phyloP scores from a whole-genome alignment of 2,888 invertebrate genomes.

The Bruchidius siliquastri region DNA sequence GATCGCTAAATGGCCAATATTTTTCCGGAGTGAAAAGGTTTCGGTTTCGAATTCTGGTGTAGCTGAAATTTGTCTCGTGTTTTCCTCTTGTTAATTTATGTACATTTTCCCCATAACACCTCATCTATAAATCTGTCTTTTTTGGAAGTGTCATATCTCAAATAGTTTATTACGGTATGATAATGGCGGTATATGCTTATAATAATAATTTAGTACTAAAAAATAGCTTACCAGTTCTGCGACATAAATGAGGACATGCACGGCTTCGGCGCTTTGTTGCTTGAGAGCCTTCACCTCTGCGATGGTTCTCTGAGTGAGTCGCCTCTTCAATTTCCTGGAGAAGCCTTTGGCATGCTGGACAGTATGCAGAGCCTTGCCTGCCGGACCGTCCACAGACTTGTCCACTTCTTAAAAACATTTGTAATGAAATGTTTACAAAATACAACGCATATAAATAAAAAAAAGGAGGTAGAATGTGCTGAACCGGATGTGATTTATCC shows the following conservation, averaged over 20 bases:
- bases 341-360: conserved; percentile 75
- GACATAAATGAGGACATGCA: conserved; percentile 71
- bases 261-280: conserved; percentile 69
- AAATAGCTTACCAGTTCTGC: conserved; percentile 64
- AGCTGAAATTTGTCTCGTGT: too few relatives aligned
- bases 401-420: conserved; percentile 21
- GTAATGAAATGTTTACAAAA: background rate
- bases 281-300: conserved; percentile 76
- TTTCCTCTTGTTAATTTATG: too few relatives aligned
- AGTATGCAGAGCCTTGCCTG: conserved; percentile 65
- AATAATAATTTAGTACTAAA: background rate
- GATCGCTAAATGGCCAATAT: too few relatives aligned
- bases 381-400: conserved; percentile 28
- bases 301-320: conserved; percentile 72
- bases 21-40: too few relatives aligned
- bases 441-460: too few relatives aligned
- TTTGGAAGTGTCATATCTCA: too few relatives aligned
- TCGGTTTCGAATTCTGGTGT: too few relatives aligned
- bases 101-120: too few relatives aligned
- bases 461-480: too few relatives aligned
- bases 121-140: too few relatives aligned
- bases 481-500: too few relatives aligned
- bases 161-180: too few relatives aligned
- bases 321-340: conserved; percentile 69
- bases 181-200: background rate